Conservation (phyloP, 2,113 vertebrate species). For the Ivindomyrus marchei region DNA sequence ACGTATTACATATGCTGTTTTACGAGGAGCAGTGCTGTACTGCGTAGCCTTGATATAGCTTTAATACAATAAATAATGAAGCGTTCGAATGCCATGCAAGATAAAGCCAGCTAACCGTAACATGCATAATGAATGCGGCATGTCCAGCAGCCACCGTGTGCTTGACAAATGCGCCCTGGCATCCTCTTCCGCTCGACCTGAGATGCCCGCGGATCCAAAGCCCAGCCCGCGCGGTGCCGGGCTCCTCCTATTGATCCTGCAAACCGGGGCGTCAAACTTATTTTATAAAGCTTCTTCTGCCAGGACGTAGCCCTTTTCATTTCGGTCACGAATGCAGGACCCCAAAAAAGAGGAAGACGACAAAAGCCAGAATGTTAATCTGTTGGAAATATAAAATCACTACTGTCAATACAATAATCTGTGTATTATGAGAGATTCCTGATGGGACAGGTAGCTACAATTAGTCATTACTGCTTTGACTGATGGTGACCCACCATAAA, state of each 20-base stretch:
- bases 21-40: no score
- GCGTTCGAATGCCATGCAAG: background rate
- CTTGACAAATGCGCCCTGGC: slow-evolving; percentile 3
- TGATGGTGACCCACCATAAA: background rate
- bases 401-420: background rate
- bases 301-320: background rate
- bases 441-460: background rate
- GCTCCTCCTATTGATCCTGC: background rate
- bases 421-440: no score
- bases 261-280: background rate
- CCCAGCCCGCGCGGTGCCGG: background rate
- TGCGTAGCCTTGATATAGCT: background rate
- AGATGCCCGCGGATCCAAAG: background rate
- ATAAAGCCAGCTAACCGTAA: background rate
- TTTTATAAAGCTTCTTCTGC: background rate
- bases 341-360: background rate
- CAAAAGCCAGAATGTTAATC: background rate
- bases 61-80: slow-evolving; percentile 9
- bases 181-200: slow-evolving; percentile 15
- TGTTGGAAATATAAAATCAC: background rate
- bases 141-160: background rate
- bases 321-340: background rate
- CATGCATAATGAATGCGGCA: slow-evolving; percentile 12
- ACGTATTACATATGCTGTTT: background rate
- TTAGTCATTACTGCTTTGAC: background rate